Evolutionary conservation across 2,888 invertebrate species (phyloP).

Genomic region (Pogonocherus hispidulus): DNA sequence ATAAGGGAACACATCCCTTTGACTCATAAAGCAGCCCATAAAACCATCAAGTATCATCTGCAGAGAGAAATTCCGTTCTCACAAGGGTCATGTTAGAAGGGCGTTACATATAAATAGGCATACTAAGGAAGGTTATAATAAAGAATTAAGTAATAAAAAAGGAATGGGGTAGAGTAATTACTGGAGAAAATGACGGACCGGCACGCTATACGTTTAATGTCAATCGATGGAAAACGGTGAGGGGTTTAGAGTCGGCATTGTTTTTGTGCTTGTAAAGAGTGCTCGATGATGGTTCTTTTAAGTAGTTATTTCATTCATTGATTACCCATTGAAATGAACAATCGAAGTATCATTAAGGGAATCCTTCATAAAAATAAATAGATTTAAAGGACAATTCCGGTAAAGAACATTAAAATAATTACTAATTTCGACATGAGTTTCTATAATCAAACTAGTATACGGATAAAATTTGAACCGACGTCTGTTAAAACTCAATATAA

Average conservation of each 20-base stretch:
- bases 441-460: no score
- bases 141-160: constrained; percentile 12
- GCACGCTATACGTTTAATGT: constrained; percentile 1
- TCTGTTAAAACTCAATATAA: no score
- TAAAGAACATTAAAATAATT: no score
- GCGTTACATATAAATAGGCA: constrained; percentile 6
- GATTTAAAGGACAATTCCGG: no score
- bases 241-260: not conserved
- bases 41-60: not conserved
- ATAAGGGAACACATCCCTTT: no score
- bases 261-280: not conserved
- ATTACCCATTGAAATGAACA: not conserved
- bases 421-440: no score
- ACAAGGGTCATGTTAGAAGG: not conserved
- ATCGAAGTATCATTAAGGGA: no score
- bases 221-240: constrained; percentile 6
- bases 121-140: not conserved
- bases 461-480: no score
- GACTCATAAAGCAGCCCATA: no score
- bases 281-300: not conserved
- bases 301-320: not conserved
- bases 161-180: constrained; percentile 5
- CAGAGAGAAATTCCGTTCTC: not conserved
- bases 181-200: constrained; percentile 1
- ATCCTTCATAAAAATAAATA: no score